A percentile compares a stretch with the other conserved stretches of the same genome.
phyloP scores from a whole-genome alignment of 2,113 vertebrate species.

The Sitta europaea region DNA sequence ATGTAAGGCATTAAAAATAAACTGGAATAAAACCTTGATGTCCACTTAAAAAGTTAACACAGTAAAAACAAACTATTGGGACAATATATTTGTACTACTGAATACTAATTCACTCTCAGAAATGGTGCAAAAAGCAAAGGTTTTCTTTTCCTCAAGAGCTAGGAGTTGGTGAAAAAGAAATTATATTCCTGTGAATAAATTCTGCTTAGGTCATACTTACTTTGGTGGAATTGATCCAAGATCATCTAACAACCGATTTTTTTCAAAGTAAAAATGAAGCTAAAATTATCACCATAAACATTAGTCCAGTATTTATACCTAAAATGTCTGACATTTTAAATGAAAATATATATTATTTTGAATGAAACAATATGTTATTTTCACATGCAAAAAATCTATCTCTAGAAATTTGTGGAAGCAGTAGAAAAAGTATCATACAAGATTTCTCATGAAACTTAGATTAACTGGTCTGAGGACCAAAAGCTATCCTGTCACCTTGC shows the following conservation, averaged over 20 bases:
- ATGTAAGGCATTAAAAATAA: not conserved
- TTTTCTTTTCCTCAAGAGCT: not conserved
- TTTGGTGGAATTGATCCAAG: not conserved
- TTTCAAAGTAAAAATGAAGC: not conserved
- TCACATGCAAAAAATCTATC: not conserved
- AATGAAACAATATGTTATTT: not conserved
- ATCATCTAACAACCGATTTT: not conserved
- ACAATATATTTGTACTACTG: not conserved
- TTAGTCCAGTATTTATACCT: not conserved
- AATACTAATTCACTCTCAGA: not conserved
- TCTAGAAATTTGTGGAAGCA: not conserved
- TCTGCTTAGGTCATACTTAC: not conserved
- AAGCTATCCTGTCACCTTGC: not conserved
- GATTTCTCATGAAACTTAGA: not conserved
- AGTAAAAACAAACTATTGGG: not conserved
- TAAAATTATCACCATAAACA: not conserved
- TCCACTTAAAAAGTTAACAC: not conserved
- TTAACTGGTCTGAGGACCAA: not conserved
- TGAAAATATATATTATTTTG: not conserved
- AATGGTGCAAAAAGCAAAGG: not conserved
- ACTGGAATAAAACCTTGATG: not conserved
- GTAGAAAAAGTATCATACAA: not conserved
- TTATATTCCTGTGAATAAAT: not conserved
- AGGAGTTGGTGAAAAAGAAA: not conserved
- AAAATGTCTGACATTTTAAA: not conserved